Base-by-base conservation (phyloP, 2,797 vertebrate genomes). In the Brachymystax lenok region DNA sequence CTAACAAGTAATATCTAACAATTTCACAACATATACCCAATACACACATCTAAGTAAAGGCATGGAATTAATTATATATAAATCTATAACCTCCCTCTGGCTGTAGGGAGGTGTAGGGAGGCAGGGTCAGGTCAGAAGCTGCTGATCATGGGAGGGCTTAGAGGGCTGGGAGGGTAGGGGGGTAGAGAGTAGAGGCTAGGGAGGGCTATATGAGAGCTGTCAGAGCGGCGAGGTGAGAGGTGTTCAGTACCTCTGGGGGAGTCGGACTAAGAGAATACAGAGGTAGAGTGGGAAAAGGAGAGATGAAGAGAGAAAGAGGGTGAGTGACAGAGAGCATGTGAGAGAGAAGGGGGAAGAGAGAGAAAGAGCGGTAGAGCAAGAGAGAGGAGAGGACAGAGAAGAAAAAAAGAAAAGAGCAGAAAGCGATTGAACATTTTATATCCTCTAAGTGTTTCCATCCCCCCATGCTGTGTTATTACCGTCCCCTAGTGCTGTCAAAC, bases 21-120 rank as follows among this genome's bases (percentile, higher is more conserved):
- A 35, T 35, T 35, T 35, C 33, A 35, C 33, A 35, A 35, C 33
- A 35, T 35, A 35, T 35, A 35, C 6, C 33, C 33, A 35, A 35
- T 35, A 35, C 6, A 35, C 33, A 7, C 33, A 35, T 35, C 6
- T 35, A 35, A 35, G 33, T 35, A 35, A 7, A 35, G 33, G 33
- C 6, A 35, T 35, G 33, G 33, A 35, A 35, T 35, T 35, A 35
- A 35, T 1, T 7, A 35, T 35, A 35, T 35, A 35, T 35, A 35
- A 1, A 35, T 35, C 33, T 35, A 35, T 35, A 35, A 35, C 33
- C 33, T 35, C 6, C 33, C 80, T 75, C 79, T 82, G 85, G 85
- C 85, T 90, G 82, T 85, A 78, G 80, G 73, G 81, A 54, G 67
- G 64, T 35, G 33, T 73, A 71, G 74, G 75, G 30, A 56, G 54